A percentile compares a stretch with the other conserved stretches of the same genome.
Conservation (phyloP, 2,113 vertebrate species). For the Daphoenositta chrysoptera region DNA sequence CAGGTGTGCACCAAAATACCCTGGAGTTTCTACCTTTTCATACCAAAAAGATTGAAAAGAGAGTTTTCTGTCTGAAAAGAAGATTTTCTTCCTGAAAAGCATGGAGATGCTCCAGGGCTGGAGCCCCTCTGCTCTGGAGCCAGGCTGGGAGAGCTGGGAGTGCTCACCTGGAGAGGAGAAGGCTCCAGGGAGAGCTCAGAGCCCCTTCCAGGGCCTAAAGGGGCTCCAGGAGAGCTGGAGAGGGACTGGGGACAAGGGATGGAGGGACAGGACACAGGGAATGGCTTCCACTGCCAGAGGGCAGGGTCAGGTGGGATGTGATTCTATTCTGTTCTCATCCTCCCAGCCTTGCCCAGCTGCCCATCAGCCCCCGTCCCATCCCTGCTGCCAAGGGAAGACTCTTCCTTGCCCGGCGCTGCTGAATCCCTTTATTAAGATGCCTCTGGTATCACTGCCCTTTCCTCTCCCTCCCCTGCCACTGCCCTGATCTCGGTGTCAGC, state of each 20-base stretch:
- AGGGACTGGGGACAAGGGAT: background rate
- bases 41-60: background rate
- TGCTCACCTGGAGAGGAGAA: background rate
- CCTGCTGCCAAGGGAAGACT: background rate
- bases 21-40: background rate
- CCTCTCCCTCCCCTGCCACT: background rate
- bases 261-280: background rate
- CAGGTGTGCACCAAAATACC: background rate
- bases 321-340: background rate
- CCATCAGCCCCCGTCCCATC: background rate
- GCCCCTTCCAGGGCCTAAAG: accelerated
- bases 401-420: background rate
- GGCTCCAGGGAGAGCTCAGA: background rate
- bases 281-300: background rate
- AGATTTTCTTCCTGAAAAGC: background rate
- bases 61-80: background rate
- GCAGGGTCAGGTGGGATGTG: accelerated
- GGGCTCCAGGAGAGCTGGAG: background rate
- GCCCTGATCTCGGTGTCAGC: background rate
- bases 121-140: background rate
- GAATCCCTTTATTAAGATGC: background rate
- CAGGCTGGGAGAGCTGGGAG: background rate
- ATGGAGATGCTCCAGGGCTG: accelerated
- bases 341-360: background rate
- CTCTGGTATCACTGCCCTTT: background rate